phyloP scores from a whole-genome alignment of 1,140 invertebrate genomes.

The Drosophila fuyamai region DNA sequence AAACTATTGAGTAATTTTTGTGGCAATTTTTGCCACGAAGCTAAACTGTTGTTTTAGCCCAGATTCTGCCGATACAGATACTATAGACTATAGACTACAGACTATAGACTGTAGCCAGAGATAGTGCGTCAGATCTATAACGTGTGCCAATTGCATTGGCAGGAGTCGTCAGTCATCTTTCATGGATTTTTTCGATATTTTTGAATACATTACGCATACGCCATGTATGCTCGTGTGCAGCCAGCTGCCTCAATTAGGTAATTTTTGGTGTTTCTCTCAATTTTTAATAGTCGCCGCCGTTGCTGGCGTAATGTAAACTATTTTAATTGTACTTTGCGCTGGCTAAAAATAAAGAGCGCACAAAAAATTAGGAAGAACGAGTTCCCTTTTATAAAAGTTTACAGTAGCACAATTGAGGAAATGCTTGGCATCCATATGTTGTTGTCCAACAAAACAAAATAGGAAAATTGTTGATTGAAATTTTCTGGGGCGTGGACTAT shows the following conservation, averaged over 20 bases:
- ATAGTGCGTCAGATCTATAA: slow-evolving; percentile 59
- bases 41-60: slow-evolving; percentile 63
- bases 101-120: not conserved
- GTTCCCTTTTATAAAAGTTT: slow-evolving; percentile 52
- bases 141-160: slow-evolving; percentile 72
- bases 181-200: slow-evolving; percentile 58
- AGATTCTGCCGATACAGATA: slow-evolving; percentile 48
- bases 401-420: slow-evolving; percentile 42
- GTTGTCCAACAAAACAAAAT: slow-evolving; percentile 24
- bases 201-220: slow-evolving; percentile 78
- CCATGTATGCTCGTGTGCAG: slow-evolving; percentile 40
- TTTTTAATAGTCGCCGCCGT: slow-evolving; percentile 65
- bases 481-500: slow-evolving; percentile 31
- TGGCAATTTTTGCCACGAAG: slow-evolving; percentile 27
- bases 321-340: slow-evolving; percentile 75
- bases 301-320: slow-evolving; percentile 69
- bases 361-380: slow-evolving; percentile 12
- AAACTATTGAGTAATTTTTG: slow-evolving; percentile 73
- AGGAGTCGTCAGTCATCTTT: slow-evolving; percentile 45
- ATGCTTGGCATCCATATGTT: slow-evolving; percentile 19
- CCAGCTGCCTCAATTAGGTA: slow-evolving; percentile 74
- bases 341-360: slow-evolving; percentile 62
- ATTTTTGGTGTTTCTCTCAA: slow-evolving; percentile 54
- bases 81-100: not conserved
- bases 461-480: slow-evolving; percentile 28